These are phyloP conservation scores for Sarotherodon lohbergeri DNA, from an alignment of 2,113 vertebrate species.

Conservation along the genomic window DNA sequence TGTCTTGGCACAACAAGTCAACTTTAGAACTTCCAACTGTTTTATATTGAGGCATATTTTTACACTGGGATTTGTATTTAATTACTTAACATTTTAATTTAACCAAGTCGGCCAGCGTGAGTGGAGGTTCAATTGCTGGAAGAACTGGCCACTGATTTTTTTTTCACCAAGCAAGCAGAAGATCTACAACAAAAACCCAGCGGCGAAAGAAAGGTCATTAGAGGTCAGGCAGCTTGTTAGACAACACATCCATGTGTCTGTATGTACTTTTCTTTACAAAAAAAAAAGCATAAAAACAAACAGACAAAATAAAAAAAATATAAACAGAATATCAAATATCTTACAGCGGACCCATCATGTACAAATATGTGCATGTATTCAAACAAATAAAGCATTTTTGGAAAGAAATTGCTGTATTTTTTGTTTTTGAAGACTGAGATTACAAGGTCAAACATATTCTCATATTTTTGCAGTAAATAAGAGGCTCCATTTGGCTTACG, in stretches of 20 bases:
- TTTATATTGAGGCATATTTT: background rate
- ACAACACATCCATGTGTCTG: background rate
- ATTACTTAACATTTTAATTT: background rate
- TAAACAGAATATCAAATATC: background rate
- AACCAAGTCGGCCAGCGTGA: background rate
- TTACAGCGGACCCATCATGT: background rate
- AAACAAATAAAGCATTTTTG: background rate
- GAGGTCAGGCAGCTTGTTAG: background rate
- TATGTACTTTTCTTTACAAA: background rate
- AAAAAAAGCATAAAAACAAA: background rate
- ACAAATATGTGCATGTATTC: background rate
- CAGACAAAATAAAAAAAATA: background rate
- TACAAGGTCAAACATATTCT: background rate
- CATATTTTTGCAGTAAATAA: background rate
- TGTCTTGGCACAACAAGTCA: background rate
- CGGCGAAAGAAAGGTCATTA: background rate
- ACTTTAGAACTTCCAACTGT: background rate
- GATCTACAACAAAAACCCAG: background rate
- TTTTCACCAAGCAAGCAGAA: background rate
- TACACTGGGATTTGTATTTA: background rate
- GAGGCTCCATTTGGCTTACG: background rate
- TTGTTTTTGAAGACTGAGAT: background rate
- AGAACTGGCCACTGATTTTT: background rate
- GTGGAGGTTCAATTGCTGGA: background rate
- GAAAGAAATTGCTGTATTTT: background rate